These are phyloP conservation scores for Microcebus jonahi DNA, from an alignment of 2,113 vertebrate species.

Conservation along the genomic window DNA sequence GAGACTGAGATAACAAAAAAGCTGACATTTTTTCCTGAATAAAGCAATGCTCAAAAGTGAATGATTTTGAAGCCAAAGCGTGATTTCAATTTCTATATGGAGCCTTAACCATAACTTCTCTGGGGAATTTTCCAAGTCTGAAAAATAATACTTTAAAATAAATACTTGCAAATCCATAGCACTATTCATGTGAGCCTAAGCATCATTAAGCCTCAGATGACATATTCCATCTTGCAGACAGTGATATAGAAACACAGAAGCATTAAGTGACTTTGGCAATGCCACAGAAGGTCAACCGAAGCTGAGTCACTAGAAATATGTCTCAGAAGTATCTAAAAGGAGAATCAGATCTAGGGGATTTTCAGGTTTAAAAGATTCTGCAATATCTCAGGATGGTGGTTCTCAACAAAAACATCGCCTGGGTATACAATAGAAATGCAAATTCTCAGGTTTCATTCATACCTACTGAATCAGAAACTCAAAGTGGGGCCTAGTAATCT, in stretches of 20 bases:
- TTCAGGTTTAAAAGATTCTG: conserved; percentile 38
- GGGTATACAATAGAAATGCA: background rate
- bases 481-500: background rate
- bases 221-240: conserved; percentile 67
- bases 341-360: conserved; percentile 27
- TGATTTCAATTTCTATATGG: conserved; percentile 64
- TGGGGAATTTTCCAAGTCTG: conserved; percentile 70
- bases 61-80: conserved; percentile 67
- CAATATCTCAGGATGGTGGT: background rate
- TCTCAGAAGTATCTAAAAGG: conserved; percentile 46
- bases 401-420: background rate
- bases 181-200: conserved; percentile 74
- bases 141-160: conserved; percentile 75
- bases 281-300: conserved; percentile 53
- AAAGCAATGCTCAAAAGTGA: conserved; percentile 50
- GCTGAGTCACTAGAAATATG: conserved; percentile 46
- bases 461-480: conserved; percentile 16
- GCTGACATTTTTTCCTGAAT: background rate
- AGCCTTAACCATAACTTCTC: conserved; percentile 64
- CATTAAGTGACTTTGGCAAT: conserved; percentile 49
- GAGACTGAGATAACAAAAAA: conserved; percentile 48
- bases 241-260: conserved; percentile 64
- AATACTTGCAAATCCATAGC: conserved; percentile 75
- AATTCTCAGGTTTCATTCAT: background rate
- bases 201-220: conserved; percentile 56